Conservation (phyloP, 2,797 vertebrate genomes). For the Chrysocyon brachyurus region DNA sequence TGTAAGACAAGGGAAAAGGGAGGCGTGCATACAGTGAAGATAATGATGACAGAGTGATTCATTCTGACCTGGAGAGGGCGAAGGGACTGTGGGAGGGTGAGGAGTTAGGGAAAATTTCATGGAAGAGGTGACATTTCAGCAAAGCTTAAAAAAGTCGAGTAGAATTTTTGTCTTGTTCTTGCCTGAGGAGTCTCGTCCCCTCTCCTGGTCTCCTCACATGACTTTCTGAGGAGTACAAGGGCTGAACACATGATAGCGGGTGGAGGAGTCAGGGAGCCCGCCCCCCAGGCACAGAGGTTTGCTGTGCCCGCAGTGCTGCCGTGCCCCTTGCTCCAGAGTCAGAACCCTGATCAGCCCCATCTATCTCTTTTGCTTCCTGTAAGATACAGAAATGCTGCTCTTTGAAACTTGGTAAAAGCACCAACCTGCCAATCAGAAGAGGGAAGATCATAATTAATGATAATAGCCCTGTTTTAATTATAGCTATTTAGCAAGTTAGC, state of each 20-base stretch:
- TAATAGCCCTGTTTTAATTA: slow-evolving; percentile 83
- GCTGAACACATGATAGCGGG: background rate
- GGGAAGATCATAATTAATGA: slow-evolving; percentile 82
- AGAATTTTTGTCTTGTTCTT: background rate
- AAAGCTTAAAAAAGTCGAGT: background rate
- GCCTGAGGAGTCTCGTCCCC: background rate
- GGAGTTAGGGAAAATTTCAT: background rate
- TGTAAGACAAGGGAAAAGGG: background rate
- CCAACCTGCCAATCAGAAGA: slow-evolving; percentile 79
- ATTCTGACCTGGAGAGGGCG: background rate
- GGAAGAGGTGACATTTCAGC: background rate
- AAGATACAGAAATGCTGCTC: slow-evolving; percentile 58
- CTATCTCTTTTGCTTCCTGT: slow-evolving; percentile 47
- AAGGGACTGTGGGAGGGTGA: background rate
- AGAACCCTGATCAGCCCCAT: background rate
- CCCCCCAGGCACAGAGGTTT: background rate
- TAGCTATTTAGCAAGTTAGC: slow-evolving; percentile 85
- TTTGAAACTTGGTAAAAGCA: slow-evolving; percentile 79
- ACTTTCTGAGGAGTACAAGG: background rate
- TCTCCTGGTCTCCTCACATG: background rate
- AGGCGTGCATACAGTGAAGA: background rate
- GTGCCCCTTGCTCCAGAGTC: slow-evolving; percentile 48
- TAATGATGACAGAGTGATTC: background rate
- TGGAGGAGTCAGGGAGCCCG: background rate
- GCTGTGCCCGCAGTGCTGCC: background rate